Evolutionary conservation across 1,140 invertebrate genomes (phyloP), one percentile per base, ranked within the genome.

Genomic region (Drosophila virilis): DNA sequence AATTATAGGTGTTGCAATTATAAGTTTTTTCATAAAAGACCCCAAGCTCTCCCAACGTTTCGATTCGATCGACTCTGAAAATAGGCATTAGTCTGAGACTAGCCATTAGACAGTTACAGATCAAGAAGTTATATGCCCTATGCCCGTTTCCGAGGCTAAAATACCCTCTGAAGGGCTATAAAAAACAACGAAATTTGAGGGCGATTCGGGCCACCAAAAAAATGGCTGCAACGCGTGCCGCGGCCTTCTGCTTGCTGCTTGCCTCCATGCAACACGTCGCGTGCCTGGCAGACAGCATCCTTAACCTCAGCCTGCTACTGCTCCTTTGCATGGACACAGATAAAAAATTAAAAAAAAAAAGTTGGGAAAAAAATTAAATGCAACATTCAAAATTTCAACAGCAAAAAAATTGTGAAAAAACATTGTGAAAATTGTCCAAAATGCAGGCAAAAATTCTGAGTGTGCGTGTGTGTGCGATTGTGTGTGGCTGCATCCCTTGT

Each of bases 401-500:
- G 52, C 35, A 46, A 58, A 83, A 28, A 28, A 28, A 5, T 28
- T 4, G 22, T 28, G 4, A 43, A 52, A 69, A 70, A 80, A 69
- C 48, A 55, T 65, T 46, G 62, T 72, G 38, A 70, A 84, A 84
- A 79, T 38, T 82, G 50, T 61, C 61, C 48, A 79, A 88, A 84
- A 89, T 77, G 73, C 80, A 75, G 71, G 77, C 70, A 84, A 74
- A 88, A 71, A 51, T 38, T 50, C 15, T 6, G 46, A 45, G 22
- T 17, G 33, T 35, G 17, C n/a, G 17, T 17, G 22, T 37, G 15
- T 22, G 42, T 37, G n/a, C 28, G 37, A 28, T 15, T 38, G 10
- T 61, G 40, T 65, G 52, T 62, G 57, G 68, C 64, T 80, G 85
- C 85, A 90, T 90, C 85, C 86, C 85, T 86, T 90, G 85, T 90